Conservation (phyloP, 2,888 invertebrate species). For the Polydrusus tereticollis region DNA sequence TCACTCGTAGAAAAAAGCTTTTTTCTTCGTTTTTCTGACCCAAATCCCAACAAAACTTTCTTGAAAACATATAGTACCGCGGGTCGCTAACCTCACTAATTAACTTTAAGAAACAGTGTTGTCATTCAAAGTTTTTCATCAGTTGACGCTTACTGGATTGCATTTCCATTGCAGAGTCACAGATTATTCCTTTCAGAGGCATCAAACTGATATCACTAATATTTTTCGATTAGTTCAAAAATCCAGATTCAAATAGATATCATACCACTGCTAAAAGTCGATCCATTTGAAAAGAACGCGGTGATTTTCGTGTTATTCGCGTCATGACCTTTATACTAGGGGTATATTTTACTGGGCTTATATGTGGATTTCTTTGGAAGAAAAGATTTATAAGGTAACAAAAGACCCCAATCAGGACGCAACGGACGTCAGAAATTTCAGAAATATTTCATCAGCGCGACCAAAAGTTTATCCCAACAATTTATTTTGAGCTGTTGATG, state of each 20-base stretch:
- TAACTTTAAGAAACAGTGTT: no score
- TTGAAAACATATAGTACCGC: no score
- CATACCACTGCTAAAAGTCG: background rate
- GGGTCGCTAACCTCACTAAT: no score
- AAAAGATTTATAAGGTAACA: constrained; percentile 6
- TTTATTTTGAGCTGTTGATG: no score
- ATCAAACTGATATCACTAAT: background rate
- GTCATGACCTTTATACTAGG: background rate
- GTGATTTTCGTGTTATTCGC: constrained; percentile 2
- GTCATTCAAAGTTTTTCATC: no score
- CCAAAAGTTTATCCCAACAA: no score
- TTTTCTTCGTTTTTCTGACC: no score
- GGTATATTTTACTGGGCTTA: constrained; percentile 1
- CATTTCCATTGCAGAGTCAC: no score
- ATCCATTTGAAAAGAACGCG: background rate
- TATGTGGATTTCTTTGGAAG: background rate
- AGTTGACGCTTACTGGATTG: no score
- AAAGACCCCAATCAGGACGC: background rate
- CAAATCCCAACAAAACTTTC: no score
- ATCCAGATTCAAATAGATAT: background rate
- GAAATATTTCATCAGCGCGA: background rate
- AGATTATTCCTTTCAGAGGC: background rate
- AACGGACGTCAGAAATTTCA: background rate
- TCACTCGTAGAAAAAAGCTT: no score
- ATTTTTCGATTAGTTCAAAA: background rate